Conservation (phyloP, 2,113 vertebrate species). For the Gallinago undulata region DNA sequence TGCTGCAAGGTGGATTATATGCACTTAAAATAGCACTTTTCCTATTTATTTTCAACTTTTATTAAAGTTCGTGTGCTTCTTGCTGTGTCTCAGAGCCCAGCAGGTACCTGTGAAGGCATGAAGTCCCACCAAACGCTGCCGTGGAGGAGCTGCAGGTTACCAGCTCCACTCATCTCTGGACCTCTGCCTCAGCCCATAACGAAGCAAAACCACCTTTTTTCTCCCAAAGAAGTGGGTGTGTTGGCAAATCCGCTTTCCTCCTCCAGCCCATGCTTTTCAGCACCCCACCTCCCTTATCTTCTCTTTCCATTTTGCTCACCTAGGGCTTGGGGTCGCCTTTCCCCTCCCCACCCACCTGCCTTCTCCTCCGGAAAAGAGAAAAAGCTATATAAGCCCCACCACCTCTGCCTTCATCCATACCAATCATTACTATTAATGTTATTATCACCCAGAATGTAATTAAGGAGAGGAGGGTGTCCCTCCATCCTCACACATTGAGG, state of each 20-base stretch:
- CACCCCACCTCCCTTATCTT: not conserved
- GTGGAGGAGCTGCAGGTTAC: not conserved
- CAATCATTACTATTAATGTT: no score
- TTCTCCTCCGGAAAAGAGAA: not conserved
- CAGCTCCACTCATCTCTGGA: not conserved
- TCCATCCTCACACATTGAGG: not conserved
- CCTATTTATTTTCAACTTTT: not conserved
- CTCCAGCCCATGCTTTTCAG: not conserved
- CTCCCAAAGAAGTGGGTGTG: not conserved
- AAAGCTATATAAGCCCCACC: not conserved
- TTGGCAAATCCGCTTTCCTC: not conserved
- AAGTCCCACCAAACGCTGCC: not conserved
- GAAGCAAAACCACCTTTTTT: not conserved
- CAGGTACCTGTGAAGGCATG: not conserved
- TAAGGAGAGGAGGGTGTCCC: not conserved
- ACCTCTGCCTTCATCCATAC: not conserved
- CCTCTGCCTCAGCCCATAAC: not conserved
- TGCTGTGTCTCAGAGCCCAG: not conserved
- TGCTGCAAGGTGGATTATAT: no score
- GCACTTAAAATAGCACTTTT: not conserved
- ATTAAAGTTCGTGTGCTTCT: not conserved
- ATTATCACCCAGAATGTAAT: not conserved
- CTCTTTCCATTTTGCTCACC: not conserved
- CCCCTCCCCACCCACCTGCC: not conserved
- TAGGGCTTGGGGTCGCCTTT: fast-evolving